Conservation (phyloP, 2,888 invertebrate genomes). For the Mesodorylaimus sp. region DNA sequence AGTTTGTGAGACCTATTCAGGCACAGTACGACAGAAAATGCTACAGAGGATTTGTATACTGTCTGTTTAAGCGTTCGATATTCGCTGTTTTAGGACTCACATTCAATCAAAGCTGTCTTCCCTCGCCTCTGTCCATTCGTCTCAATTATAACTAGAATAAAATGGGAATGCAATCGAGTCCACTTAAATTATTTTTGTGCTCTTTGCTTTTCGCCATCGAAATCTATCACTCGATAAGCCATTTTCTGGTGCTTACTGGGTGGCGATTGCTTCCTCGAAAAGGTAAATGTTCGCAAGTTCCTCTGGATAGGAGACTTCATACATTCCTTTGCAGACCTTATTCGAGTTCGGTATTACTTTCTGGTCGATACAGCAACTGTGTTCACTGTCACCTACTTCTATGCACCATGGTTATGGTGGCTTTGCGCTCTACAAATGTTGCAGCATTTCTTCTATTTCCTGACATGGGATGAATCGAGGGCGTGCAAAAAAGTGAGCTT, state of each 20-base stretch:
- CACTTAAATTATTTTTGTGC: too few relatives aligned
- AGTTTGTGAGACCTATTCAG: too few relatives aligned
- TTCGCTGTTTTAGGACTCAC: too few relatives aligned
- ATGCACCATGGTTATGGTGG: slow-evolving; percentile 22
- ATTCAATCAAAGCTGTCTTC: too few relatives aligned
- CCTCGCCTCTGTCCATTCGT: too few relatives aligned
- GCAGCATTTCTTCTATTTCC: slow-evolving; percentile 25
- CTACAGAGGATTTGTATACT: too few relatives aligned
- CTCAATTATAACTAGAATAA: too few relatives aligned
- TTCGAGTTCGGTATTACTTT: slow-evolving; percentile 24
- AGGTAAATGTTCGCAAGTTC: background rate
- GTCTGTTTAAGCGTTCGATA: too few relatives aligned
- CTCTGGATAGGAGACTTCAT: background rate
- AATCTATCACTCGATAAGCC: slow-evolving; percentile 23
- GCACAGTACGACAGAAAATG: too few relatives aligned
- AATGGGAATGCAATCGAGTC: too few relatives aligned
- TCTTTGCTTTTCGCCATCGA: slow-evolving; percentile 19
- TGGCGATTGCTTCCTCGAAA: slow-evolving; percentile 24
- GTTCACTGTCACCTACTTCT: slow-evolving; percentile 19
- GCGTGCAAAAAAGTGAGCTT: slow-evolving; percentile 3
- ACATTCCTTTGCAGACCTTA: slow-evolving; percentile 16
- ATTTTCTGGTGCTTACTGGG: slow-evolving; percentile 21
- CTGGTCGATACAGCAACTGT: slow-evolving; percentile 23
- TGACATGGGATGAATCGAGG: slow-evolving; percentile 23
- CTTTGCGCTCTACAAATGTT: slow-evolving; percentile 20